Evolutionary conservation across 2,888 invertebrate genomes (phyloP).

Genomic region (Eurois occulta): DNA sequence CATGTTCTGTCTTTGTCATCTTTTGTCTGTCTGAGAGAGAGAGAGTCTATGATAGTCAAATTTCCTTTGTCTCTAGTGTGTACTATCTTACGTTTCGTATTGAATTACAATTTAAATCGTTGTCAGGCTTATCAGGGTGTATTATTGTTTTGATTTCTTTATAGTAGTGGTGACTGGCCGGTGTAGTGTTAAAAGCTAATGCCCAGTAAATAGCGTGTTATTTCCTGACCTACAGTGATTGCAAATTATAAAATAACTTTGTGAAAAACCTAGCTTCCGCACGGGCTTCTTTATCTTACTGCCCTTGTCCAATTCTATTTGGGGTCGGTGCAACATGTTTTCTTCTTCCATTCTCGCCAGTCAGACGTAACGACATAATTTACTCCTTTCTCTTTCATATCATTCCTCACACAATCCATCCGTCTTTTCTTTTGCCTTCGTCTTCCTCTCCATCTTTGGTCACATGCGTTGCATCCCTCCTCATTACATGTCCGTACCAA

Average conservation of each 20-base stretch:
- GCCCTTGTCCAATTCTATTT: no score
- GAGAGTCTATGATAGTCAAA: neutral
- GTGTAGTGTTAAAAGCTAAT: neutral
- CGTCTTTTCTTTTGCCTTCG: no score
- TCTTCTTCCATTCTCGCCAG: no score
- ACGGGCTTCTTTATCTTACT: neutral
- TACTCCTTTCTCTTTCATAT: no score
- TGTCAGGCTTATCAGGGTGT: constrained; percentile 12
- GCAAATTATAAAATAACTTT: neutral
- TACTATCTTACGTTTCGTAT: neutral
- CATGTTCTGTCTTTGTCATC: no score
- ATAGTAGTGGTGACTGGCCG: constrained; percentile 2
- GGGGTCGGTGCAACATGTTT: no score
- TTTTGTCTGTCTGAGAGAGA: no score
- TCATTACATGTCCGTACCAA: neutral
- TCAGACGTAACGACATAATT: no score
- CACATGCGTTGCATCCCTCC: neutral
- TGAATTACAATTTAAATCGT: neutral
- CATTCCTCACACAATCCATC: no score
- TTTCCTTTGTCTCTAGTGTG: neutral
- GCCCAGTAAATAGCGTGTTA: neutral
- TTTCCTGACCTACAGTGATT: neutral
- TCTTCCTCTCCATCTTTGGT: neutral
- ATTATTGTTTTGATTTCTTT: constrained; percentile 44
- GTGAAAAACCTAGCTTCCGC: neutral